A percentile compares a stretch with the other conserved stretches of the same genome.
Evolutionary conservation across 2,113 vertebrate genomes (phyloP).

Genomic region (Neofelis nebulosa): DNA sequence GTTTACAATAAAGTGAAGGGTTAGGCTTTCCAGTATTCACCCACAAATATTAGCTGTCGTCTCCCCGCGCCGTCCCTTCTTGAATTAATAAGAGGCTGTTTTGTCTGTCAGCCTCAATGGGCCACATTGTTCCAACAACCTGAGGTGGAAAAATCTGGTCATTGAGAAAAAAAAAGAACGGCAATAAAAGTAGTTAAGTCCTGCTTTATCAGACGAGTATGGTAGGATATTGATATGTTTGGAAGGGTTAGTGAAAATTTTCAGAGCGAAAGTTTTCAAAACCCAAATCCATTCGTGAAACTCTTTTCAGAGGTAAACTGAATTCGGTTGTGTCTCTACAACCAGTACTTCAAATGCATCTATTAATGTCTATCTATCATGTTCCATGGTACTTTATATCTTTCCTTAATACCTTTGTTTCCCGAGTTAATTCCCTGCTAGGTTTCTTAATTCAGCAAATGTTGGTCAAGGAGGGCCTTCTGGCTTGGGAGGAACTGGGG

Average conservation of each 20-base stretch:
- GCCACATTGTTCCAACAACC: neutral
- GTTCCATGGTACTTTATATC: neutral
- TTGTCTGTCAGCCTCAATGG: neutral
- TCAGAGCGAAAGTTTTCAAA: constrained; percentile 4
- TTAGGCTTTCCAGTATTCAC: neutral
- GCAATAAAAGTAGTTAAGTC: neutral
- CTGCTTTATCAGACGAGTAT: neutral
- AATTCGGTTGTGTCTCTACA: neutral
- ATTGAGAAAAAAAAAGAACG: neutral
- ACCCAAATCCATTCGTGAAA: neutral
- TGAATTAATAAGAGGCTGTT: neutral
- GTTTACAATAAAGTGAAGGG: neutral
- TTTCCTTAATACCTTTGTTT: constrained; percentile 7
- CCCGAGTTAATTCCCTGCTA: neutral
- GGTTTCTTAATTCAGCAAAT: neutral
- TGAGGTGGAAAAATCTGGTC: neutral
- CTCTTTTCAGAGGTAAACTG: neutral
- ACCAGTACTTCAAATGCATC: neutral
- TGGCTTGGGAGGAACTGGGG: neutral
- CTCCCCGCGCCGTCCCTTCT: neutral
- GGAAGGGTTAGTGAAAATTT: neutral
- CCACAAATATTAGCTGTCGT: neutral
- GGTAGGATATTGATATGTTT: neutral
- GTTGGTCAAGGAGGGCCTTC: neutral
- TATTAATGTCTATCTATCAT: neutral